These are phyloP conservation scores for Vombatus ursinus DNA, from an alignment of 2,113 vertebrate genomes.

Conservation along the genomic window DNA sequence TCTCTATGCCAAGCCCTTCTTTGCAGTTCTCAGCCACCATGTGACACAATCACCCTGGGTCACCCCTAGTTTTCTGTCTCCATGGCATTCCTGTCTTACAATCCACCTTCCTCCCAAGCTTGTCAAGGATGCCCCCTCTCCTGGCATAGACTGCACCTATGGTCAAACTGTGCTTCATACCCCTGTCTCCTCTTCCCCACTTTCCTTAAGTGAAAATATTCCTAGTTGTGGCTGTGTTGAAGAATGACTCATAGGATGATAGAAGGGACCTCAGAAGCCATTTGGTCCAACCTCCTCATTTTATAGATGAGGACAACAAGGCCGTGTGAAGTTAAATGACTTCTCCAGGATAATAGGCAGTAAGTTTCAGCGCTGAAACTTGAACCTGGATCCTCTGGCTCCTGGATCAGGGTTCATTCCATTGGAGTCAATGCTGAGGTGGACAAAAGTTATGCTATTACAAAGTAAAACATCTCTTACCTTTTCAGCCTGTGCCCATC, in stretches of 20 bases:
- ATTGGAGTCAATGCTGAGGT: neutral
- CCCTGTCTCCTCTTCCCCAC: neutral
- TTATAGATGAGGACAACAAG: neutral
- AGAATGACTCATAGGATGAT: neutral
- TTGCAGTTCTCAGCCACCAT: neutral
- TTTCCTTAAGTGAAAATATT: neutral
- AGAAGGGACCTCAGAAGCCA: neutral
- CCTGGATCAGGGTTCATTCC: neutral
- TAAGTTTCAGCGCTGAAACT: neutral
- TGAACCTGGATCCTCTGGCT: neutral
- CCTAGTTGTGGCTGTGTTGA: neutral
- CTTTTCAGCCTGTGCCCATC: conserved; percentile 85
- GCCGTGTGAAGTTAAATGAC: neutral
- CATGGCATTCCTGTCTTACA: neutral
- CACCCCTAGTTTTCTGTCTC: neutral
- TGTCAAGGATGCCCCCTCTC: neutral
- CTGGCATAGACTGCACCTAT: neutral
- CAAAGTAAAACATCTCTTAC: conserved; percentile 61
- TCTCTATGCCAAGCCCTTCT: neutral
- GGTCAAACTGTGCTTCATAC: neutral
- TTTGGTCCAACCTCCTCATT: neutral
- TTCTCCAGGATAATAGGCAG: neutral
- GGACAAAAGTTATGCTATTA: neutral
- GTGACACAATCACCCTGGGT: neutral
- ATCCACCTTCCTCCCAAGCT: neutral